Conservation (phyloP, 2,797 vertebrate genomes). For the Acrossocheilus fasciatus region DNA sequence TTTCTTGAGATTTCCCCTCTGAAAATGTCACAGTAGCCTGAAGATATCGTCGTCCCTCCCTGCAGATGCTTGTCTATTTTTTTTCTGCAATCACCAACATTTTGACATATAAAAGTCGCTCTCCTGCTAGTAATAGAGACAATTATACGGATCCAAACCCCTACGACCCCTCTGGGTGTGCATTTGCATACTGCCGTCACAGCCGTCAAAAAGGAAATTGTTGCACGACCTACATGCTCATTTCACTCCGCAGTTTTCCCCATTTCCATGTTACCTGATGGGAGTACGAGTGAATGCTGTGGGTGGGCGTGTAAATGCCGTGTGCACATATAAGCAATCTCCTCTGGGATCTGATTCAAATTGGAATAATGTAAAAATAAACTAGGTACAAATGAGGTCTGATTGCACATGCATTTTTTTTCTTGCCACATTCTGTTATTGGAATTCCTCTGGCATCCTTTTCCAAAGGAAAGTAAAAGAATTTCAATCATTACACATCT, state of each 20-base stretch:
- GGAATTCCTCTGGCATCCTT: not conserved
- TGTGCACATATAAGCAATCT: not conserved
- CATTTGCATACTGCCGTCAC: slow-evolving; percentile 46
- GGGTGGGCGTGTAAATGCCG: not conserved
- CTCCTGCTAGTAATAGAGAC: slow-evolving; percentile 36
- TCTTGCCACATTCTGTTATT: not conserved
- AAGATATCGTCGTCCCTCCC: not conserved
- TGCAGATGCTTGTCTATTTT: slow-evolving; percentile 11
- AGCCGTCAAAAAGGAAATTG: slow-evolving; percentile 30
- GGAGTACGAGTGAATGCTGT: not conserved
- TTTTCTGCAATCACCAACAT: slow-evolving; percentile 2
- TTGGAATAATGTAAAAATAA: slow-evolving; percentile 23
- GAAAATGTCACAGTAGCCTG: not conserved
- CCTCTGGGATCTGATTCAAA: slow-evolving; percentile 31
- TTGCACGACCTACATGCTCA: slow-evolving; percentile 54
- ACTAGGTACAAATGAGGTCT: slow-evolving; percentile 11
- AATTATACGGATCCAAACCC: slow-evolving; percentile 32
- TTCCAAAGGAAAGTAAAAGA: not conserved
- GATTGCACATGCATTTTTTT: not conserved
- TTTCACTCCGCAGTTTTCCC: not conserved
- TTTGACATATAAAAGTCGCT: slow-evolving; percentile 20
- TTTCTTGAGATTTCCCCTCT: slow-evolving; percentile 15
- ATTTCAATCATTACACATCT: not conserved
- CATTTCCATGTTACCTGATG: slow-evolving; percentile 24
- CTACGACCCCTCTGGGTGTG: not conserved